Percentiles rank a stretch among this genome's conserved stretches.
These are phyloP conservation scores for Hemiscyllium ocellatum DNA, from an alignment of 2,113 vertebrate genomes.

Conservation along the genomic window DNA sequence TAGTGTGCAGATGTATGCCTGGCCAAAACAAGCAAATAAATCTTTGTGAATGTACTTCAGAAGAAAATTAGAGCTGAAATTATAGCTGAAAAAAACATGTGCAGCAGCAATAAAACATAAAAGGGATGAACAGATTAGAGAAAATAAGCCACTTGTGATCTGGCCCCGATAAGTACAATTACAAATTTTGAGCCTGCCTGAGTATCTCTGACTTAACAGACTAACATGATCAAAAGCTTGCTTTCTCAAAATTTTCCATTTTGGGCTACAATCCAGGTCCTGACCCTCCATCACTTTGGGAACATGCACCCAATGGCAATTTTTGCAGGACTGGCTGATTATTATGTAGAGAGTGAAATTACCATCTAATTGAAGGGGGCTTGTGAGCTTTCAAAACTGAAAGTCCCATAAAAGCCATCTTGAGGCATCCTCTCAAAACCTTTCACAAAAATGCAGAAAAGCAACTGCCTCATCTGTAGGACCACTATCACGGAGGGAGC, in stretches of 20 bases:
- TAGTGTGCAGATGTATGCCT: background rate
- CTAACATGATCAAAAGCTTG: background rate
- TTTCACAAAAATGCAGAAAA: background rate
- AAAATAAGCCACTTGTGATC: slow-evolving; percentile 23
- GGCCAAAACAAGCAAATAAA: slow-evolving; percentile 33
- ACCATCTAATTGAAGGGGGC: too few species aligned
- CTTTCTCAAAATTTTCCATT: background rate
- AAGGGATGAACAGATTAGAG: background rate
- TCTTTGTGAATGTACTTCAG: slow-evolving; percentile 8
- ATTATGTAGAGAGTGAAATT: too few species aligned
- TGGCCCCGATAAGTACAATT: background rate
- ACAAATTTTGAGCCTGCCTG: background rate
- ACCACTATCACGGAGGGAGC: background rate
- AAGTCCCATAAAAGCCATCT: background rate
- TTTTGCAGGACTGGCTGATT: too few species aligned
- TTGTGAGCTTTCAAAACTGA: background rate
- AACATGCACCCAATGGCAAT: too few species aligned
- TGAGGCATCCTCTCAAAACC: background rate
- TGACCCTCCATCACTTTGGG: too few species aligned
- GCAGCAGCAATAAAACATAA: background rate
- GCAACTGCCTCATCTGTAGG: background rate
- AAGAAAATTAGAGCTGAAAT: slow-evolving; percentile 18
- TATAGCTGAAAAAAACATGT: background rate
- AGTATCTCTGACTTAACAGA: background rate
- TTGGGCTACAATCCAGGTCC: too few species aligned